Base-by-base conservation (phyloP, 2,888 invertebrate genomes). In the Idaea biselata region DNA sequence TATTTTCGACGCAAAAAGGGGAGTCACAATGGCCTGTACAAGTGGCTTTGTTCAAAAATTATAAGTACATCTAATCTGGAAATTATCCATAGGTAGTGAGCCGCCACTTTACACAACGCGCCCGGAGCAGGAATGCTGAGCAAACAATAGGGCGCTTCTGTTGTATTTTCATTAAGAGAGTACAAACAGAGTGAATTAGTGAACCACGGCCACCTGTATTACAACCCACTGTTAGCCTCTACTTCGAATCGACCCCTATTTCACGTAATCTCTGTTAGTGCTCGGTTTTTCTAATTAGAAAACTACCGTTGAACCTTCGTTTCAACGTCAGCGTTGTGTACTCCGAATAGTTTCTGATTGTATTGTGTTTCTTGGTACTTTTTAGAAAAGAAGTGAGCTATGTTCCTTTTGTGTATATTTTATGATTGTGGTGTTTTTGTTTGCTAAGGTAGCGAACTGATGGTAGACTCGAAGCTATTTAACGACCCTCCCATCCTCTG, bases 121-220 rank as follows among this genome's bases (percentile, higher is more conserved):
- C 60, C 63, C 31, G 60, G 31, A 63, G 63, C 63, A 61, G 65
- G 67, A 63, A 67, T 66, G 68, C 63, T 65, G 65, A 57, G 62
- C 72, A 78, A 78, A 79, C 75, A 78, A 69, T 59, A 62, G 66
- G 67, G 69, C 73, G 74, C 73, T 71, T 16, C 65, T 80, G 76
- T 78, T 82, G 80, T 81, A 74, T 79, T 80, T 80, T 79, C 79
- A 82, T 81, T 81, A 80, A 73, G 75, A 70, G 70, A 65, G 72
- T 65, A 75, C 76, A 80, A 78, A 78, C 78, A 77, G 55, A 66
- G 63, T 64, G 74, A 72, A 72, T 76, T 74, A 75, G 69, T 63
- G 58, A 66, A 70, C 65, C 66, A 64, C 63, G 63, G 64, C 63
- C 72, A 72, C 70, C 69, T 72, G 71, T 65, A 66, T 68, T 61